Base-by-base conservation (phyloP, 2,797 vertebrate species). In the Perodicticus potto region DNA sequence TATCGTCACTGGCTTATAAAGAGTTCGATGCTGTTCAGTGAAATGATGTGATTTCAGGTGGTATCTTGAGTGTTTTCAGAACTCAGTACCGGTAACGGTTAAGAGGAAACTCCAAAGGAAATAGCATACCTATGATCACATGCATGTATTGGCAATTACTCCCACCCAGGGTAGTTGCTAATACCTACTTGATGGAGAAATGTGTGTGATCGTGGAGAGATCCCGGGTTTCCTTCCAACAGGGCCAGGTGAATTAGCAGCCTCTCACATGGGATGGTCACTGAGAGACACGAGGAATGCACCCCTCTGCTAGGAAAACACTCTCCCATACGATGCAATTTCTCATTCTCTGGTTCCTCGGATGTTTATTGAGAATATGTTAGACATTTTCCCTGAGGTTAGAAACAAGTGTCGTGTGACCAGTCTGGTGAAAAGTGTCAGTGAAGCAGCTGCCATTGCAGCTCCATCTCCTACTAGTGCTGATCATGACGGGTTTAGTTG, bases 301-400 rank as follows among this genome's bases (percentile, higher is more conserved):
- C 94, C 70, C 17, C 23, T 74, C 67, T 93, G 65, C 65, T 45
- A 45, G 25, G 87, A 87, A 92, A 90, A 69, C 19, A 57, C 72
- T 80, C 76, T 97, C 86, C 25, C 87, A 91, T 40, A 2, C 83
- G 93, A 93, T 96, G 72, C 37, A n/a, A 2, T 86, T 92, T 96
- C 53, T 82, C 84, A 85, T 82, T 93, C 78, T 82, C 32, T 82
- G 84, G 82, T 82, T 93, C 78, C 82, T 29, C 93, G 87, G 17
- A 91, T 97, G 86, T 88, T 69, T 61, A 53, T 5, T 86, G 67
- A 97, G 96, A 96, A 94, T 49, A n/a, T 85, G 72, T 65, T 97
- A 95, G 34, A 45, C 57, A 23, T 93, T 96, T 93, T 92, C 37
- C 67, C 53, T 34, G 27, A 96, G 84, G n/a, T 49, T 92, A 81